Evolutionary conservation across 2,888 invertebrate genomes (phyloP).

Genomic region (Apoda limacodes): DNA sequence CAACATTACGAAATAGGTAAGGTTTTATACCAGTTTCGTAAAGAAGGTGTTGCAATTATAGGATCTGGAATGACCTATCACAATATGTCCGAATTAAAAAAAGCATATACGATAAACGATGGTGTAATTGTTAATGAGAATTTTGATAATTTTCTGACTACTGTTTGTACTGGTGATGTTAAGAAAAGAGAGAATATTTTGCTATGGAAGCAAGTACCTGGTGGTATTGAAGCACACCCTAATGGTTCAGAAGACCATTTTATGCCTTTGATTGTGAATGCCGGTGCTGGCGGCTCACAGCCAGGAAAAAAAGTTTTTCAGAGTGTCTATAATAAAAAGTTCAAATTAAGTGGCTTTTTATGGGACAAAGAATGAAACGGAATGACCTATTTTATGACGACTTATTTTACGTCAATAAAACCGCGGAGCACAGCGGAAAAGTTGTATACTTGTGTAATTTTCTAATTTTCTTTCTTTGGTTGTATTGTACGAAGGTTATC

Average conservation of each 20-base stretch:
- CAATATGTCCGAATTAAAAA: slow-evolving; percentile 24
- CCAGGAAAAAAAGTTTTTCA: slow-evolving; percentile 27
- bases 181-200: slow-evolving; percentile 18
- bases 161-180: slow-evolving; percentile 21
- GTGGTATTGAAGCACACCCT: slow-evolving; percentile 27
- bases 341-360: slow-evolving; percentile 30
- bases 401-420: too few species aligned
- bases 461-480: too few species aligned
- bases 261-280: slow-evolving; percentile 34
- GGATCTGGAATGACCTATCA: slow-evolving; percentile 38
- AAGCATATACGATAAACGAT: slow-evolving; percentile 11
- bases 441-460: too few species aligned
- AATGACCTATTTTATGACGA: not conserved
- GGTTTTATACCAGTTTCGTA: slow-evolving; percentile 28
- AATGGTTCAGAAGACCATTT: slow-evolving; percentile 31
- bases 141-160: slow-evolving; percentile 25
- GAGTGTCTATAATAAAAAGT: slow-evolving; percentile 24
- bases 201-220: slow-evolving; percentile 24
- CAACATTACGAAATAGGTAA: slow-evolving; percentile 32
- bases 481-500: too few species aligned
- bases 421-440: too few species aligned
- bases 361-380: slow-evolving; percentile 23
- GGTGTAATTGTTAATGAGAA: slow-evolving; percentile 19
- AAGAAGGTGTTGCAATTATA: slow-evolving; percentile 30
- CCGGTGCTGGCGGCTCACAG: slow-evolving; percentile 28